Conservation (phyloP, 2,113 vertebrate genomes). For the Hemibagrus wyckioides region DNA sequence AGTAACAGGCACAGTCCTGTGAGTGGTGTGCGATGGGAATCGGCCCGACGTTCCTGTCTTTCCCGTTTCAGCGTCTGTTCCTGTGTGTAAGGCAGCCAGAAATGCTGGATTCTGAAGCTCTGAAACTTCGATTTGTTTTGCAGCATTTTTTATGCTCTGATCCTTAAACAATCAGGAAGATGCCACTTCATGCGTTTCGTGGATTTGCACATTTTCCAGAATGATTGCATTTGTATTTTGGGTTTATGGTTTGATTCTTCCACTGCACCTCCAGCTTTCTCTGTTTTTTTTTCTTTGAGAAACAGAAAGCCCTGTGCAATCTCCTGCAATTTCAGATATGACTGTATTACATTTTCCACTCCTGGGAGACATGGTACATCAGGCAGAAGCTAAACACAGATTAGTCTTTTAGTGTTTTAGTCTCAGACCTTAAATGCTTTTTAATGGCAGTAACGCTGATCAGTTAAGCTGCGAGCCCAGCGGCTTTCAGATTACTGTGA, state of each 20-base stretch:
- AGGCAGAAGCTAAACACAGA: background rate
- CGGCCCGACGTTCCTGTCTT: background rate
- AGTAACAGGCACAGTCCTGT: background rate
- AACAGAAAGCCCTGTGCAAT: background rate
- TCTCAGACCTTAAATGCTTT: slow-evolving; percentile 9
- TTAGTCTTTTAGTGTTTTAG: slow-evolving; percentile 12
- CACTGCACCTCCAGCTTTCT: background rate
- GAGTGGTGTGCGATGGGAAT: background rate
- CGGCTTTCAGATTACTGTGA: background rate
- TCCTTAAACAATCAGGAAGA: background rate
- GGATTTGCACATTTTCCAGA: background rate
- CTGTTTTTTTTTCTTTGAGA: background rate
- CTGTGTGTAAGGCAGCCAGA: background rate
- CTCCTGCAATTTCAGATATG: slow-evolving; percentile 3
- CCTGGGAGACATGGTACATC: background rate
- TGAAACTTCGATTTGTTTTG: background rate
- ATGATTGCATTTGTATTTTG: background rate
- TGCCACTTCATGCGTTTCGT: background rate
- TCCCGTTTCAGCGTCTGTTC: background rate
- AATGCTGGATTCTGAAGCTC: background rate
- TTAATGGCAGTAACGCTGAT: slow-evolving; percentile 5
- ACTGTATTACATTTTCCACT: background rate
- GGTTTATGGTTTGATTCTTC: background rate
- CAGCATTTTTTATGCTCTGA: background rate
- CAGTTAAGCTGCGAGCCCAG: background rate